phyloP scores from a whole-genome alignment of 2,113 vertebrate species.

The Scortum barcoo region DNA sequence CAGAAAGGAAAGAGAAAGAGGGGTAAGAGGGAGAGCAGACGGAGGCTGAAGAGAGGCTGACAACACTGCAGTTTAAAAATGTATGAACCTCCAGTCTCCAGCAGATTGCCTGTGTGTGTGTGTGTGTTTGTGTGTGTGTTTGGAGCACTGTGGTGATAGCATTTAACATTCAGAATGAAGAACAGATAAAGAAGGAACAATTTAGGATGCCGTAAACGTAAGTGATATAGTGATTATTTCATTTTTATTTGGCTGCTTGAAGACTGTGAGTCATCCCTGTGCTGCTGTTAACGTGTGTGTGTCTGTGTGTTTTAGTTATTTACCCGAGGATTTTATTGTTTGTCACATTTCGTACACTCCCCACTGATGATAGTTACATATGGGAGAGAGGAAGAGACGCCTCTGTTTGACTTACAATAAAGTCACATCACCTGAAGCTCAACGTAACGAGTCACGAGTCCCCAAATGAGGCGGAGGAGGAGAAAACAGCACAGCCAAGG shows the following conservation, averaged over 20 bases:
- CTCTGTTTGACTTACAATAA: conserved; percentile 47
- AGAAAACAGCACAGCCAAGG: not conserved
- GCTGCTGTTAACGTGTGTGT: not conserved
- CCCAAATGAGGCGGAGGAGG: conserved; percentile 21
- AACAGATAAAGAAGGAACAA: not conserved
- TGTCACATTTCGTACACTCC: not conserved
- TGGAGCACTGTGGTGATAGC: conserved; percentile 13
- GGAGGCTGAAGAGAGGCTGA: conserved; percentile 9
- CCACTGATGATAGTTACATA: conserved; percentile 15
- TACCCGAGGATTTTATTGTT: conserved; percentile 6
- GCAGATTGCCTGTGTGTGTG: conserved; percentile 32
- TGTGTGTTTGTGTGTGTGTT: too few relatives aligned
- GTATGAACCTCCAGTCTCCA: conserved; percentile 54
- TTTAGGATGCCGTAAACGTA: not conserved
- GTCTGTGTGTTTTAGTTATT: not conserved
- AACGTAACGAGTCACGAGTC: conserved; percentile 52
- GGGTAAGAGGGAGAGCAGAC: not conserved
- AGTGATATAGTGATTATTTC: not conserved
- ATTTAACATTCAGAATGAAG: conserved; percentile 26
- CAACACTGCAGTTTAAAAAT: conserved; percentile 59
- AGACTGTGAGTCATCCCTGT: not conserved
- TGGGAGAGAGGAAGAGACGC: conserved; percentile 33
- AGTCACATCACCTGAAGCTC: conserved; percentile 54
- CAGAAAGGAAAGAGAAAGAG: not conserved
- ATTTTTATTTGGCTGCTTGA: not conserved